Percentiles rank a stretch among this genome's conserved stretches.
Conservation (phyloP, 2,797 vertebrate genomes). For the Chaenodraco wilsoni region DNA sequence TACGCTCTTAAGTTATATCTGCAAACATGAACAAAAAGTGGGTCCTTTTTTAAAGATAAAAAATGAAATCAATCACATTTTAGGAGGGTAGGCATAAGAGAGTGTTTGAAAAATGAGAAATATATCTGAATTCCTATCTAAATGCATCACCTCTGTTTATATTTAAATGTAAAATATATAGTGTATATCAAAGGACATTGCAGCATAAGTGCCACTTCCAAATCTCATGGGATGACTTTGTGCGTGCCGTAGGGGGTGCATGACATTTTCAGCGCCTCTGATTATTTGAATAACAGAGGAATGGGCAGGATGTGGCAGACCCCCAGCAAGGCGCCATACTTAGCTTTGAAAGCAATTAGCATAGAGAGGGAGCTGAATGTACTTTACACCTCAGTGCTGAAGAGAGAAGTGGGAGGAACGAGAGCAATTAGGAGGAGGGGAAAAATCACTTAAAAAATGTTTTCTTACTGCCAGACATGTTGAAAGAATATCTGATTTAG, state of each 20-base stretch:
- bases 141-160: slow-evolving; percentile 20
- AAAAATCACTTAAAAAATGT: neutral
- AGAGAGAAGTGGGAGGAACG: slow-evolving; percentile 2
- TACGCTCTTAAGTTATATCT: neutral
- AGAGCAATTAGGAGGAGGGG: neutral
- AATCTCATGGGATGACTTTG: slow-evolving; percentile 37
- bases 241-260: slow-evolving; percentile 26
- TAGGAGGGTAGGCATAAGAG: neutral
- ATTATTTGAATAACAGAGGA: slow-evolving; percentile 72
- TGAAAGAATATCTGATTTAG: slow-evolving; percentile 45
- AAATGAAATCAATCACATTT: neutral
- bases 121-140: neutral
- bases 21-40: neutral
- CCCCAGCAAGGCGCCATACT: slow-evolving; percentile 45
- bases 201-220: slow-evolving; percentile 25
- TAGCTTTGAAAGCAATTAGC: slow-evolving; percentile 56
- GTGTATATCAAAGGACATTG: slow-evolving; percentile 18
- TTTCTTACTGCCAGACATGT: slow-evolving; percentile 28
- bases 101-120: neutral
- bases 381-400: slow-evolving; percentile 8
- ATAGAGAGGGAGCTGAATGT: slow-evolving; percentile 37
- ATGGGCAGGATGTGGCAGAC: slow-evolving; percentile 51
- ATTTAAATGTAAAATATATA: neutral
- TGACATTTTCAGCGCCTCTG: slow-evolving; percentile 65
- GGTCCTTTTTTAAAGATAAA: neutral